Evolutionary conservation across 2,888 invertebrate genomes (phyloP).

Genomic region (Psylliodes chrysocephalus): DNA sequence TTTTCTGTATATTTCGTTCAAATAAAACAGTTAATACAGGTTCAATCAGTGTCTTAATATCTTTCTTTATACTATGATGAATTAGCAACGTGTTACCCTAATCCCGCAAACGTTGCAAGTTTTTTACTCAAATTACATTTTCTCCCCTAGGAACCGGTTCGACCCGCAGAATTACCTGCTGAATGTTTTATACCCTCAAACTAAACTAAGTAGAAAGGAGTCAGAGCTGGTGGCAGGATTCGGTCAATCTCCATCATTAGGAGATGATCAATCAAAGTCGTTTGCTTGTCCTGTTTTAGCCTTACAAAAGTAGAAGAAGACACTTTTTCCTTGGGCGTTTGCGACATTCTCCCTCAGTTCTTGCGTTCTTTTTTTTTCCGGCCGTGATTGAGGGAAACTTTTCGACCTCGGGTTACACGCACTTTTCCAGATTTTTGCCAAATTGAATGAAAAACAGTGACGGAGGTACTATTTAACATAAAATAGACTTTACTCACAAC

Average conservation of each 20-base stretch:
- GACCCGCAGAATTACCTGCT: background rate
- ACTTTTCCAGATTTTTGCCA: constrained; percentile 8
- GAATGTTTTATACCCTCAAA: background rate
- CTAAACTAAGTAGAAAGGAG: background rate
- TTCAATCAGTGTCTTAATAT: too few relatives aligned
- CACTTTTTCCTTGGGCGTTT: constrained; percentile 42
- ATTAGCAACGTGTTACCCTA: too few relatives aligned
- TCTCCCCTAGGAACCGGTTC: background rate
- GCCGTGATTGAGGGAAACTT: constrained; percentile 41
- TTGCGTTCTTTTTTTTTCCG: background rate
- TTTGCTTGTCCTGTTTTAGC: constrained; percentile 31
- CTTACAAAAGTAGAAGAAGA: constrained; percentile 29
- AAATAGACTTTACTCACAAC: too few relatives aligned
- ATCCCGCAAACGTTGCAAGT: too few relatives aligned
- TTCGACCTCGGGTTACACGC: constrained; percentile 32
- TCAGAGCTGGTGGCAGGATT: constrained; percentile 23
- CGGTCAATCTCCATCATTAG: constrained; percentile 48
- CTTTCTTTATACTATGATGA: too few relatives aligned
- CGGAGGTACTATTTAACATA: too few relatives aligned
- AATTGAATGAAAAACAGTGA: constrained; percentile 17
- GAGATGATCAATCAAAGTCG: constrained; percentile 52
- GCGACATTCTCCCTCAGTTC: background rate
- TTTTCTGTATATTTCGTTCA: too few relatives aligned
- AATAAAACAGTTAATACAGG: too few relatives aligned
- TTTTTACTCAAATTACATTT: too few relatives aligned